phyloP scores from a whole-genome alignment of 2,888 invertebrate species.

The Macrophya alboannulata region DNA sequence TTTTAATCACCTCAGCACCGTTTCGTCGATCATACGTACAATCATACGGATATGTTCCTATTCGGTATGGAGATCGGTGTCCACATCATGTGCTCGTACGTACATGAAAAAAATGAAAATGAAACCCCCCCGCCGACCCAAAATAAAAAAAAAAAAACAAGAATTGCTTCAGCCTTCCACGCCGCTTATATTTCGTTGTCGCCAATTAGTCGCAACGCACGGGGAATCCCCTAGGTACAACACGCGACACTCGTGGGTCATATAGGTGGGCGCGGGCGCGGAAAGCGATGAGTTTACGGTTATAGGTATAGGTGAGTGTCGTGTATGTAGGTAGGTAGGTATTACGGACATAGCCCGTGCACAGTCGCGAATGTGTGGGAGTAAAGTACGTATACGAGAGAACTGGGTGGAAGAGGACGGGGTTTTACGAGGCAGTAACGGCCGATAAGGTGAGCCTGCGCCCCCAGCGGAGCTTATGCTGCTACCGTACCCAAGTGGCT shows the following conservation, averaged over 20 bases:
- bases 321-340: constrained; percentile 67
- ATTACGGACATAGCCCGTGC: neutral
- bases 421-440: constrained; percentile 80
- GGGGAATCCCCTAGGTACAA: constrained; percentile 49
- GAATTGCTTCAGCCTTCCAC: constrained; percentile 1
- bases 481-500: constrained; percentile 79
- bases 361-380: neutral
- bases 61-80: neutral
- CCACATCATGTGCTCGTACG: neutral
- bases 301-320: constrained; percentile 62
- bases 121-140: neutral
- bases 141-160: neutral
- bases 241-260: constrained; percentile 47
- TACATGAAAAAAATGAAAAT: neutral
- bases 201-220: constrained; percentile 55
- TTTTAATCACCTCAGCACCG: neutral
- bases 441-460: constrained; percentile 80
- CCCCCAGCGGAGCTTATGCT: constrained; percentile 77
- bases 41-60: neutral
- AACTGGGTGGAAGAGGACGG: constrained; percentile 71
- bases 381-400: constrained; percentile 45
- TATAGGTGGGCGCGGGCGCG: constrained; percentile 16
- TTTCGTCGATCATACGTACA: neutral
- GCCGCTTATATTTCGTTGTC: constrained; percentile 50
- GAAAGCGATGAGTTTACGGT: constrained; percentile 57